phyloP scores from a whole-genome alignment of 37 sponge, comb jelly and placozoan genomes.

The Aplysina aerophoba region DNA sequence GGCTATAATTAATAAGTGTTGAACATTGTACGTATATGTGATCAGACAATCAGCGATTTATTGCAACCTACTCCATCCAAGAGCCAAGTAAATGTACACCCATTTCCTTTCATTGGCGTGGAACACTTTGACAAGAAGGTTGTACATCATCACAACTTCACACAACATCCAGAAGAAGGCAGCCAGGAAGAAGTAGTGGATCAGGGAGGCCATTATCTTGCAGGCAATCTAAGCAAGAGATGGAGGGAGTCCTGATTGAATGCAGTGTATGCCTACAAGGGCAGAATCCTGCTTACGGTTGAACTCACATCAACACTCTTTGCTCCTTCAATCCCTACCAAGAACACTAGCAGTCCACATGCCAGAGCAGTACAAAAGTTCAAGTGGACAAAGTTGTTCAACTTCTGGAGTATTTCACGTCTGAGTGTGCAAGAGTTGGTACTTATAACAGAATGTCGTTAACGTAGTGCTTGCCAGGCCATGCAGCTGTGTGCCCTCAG shows the following conservation, averaged over 20 bases:
- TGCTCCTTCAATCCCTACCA: conserved; percentile 5
- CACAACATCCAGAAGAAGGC: conserved; percentile 15
- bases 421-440: background rate
- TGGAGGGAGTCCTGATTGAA: background rate
- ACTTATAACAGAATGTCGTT: too few species aligned
- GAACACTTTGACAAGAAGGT: conserved; percentile 1
- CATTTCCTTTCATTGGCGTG: conserved; percentile 25
- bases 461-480: too few species aligned
- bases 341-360: conserved; percentile 16
- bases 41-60: too few species aligned
- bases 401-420: background rate
- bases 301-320: background rate
- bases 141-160: conserved; percentile 7
- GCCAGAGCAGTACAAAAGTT: conserved; percentile 28
- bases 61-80: conserved; percentile 27
- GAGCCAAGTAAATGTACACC: background rate
- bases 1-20: too few species aligned
- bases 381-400: conserved; percentile 31
- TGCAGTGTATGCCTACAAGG: background rate
- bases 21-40: too few species aligned
- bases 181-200: conserved; percentile 9
- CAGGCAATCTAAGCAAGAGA: background rate
- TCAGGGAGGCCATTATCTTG: background rate
- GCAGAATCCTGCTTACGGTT: too few species aligned
- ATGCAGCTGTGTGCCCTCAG: too few species aligned